These are phyloP conservation scores for Portevinia maculata DNA, from an alignment of 2,888 invertebrate species.

Conservation along the genomic window DNA sequence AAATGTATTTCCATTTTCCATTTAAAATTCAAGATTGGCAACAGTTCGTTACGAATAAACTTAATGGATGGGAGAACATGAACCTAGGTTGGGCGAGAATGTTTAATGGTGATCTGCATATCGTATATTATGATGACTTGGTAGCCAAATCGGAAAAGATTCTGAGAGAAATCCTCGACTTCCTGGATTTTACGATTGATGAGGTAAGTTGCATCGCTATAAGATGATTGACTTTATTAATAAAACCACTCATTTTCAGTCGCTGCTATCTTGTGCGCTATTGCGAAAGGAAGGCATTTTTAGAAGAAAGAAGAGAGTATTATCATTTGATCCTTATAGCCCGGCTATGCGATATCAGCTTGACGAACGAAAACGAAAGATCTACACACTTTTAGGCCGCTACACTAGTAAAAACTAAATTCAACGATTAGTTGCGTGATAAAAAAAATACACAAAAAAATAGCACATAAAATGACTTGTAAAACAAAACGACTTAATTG, in stretches of 20 bases:
- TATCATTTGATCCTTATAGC: conserved; percentile 89
- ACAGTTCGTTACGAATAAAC: conserved; percentile 87
- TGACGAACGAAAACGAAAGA: conserved; percentile 83
- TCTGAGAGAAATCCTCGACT: conserved; percentile 85
- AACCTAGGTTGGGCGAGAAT: conserved; percentile 88
- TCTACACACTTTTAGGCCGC: conserved; percentile 83
- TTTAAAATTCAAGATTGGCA: conserved; percentile 86
- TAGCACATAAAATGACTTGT: conserved; percentile 46
- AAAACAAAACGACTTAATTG: conserved; percentile 49
- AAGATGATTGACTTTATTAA: not conserved
- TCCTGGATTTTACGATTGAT: conserved; percentile 84
- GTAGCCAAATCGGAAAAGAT: conserved; percentile 85
- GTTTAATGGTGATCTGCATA: conserved; percentile 87
- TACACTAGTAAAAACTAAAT: conserved; percentile 61
- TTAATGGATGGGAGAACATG: conserved; percentile 87
- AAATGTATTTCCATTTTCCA: not conserved
- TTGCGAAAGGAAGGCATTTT: conserved; percentile 88
- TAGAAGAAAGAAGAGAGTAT: conserved; percentile 86
- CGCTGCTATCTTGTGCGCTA: conserved; percentile 85
- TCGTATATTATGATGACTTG: conserved; percentile 88
- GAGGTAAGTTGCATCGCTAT: conserved; percentile 81
- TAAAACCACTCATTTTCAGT: conserved; percentile 78
- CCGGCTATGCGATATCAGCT: conserved; percentile 85
- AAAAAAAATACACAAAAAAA: conserved; percentile 25
- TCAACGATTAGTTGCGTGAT: conserved; percentile 72